phyloP scores from a whole-genome alignment of 2,888 invertebrate species.

The Acleris laterana region DNA sequence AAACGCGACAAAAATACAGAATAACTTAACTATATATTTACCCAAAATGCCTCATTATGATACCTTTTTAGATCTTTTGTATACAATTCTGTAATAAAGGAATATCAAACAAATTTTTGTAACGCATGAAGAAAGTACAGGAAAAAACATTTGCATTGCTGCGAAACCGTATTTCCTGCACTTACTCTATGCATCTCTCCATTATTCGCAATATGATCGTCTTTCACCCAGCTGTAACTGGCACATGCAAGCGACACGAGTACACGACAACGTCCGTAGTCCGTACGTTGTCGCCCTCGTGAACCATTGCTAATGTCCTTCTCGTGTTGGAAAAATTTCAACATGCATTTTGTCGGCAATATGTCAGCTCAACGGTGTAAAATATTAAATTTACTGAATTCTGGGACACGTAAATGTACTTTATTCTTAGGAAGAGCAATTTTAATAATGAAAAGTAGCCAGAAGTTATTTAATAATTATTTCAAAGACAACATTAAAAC shows the following conservation, averaged over 20 bases:
- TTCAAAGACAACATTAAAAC: neutral
- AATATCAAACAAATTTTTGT: no score
- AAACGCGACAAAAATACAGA: no score
- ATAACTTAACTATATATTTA: no score
- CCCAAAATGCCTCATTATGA: no score
- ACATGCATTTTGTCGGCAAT: constrained; percentile 32
- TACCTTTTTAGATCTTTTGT: no score
- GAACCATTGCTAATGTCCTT: constrained; percentile 32
- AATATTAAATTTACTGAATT: constrained; percentile 26
- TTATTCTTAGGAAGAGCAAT: constrained; percentile 12
- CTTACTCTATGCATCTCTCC: neutral
- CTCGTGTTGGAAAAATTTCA: constrained; percentile 34
- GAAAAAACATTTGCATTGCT: neutral
- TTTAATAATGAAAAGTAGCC: constrained; percentile 1
- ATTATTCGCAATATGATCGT: neutral
- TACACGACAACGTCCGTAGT: constrained; percentile 1
- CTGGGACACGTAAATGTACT: constrained; percentile 23
- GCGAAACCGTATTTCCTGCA: neutral
- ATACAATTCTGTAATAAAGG: no score
- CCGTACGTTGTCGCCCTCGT: constrained; percentile 8
- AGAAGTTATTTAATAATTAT: neutral
- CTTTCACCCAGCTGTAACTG: constrained; percentile 9
- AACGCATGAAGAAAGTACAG: no score
- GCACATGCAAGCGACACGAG: constrained; percentile 19
- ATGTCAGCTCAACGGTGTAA: constrained; percentile 28